Evolutionary conservation across 53 echinoderm and acorn worm genomes (phyloP), one percentile per base, ranked within the genome.

Genomic region (Mesocentrotus franciscanus): DNA sequence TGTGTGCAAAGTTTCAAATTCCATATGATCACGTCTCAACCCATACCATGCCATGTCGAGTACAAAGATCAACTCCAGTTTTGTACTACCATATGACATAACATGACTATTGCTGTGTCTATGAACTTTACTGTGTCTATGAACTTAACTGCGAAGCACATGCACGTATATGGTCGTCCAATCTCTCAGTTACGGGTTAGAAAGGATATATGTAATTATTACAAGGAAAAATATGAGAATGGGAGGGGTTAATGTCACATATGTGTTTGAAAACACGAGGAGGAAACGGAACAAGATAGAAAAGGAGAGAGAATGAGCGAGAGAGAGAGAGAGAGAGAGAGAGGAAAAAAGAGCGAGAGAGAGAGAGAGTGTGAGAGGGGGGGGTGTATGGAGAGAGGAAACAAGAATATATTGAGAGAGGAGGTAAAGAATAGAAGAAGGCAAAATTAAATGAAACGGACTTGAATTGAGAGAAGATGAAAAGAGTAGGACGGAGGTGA

Each of bases 221-320:
- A 36, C 34, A 36, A 34, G 78, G 34, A 14, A 78, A n/a, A 34
- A 42, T 35, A 81, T 42, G 42, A 81, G 16, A 81, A 81, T 75
- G 56, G 55, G 55, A 85, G 20, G 56, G 85, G 24, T 55, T 26
- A 57, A 85, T 90, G 32, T 39, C 81, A 81, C 39, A 11, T 18
- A 49, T 74, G 30, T 74, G 74, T 74, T 74, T 74, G 81, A 39
- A 79, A 81, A 81, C 85, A 85, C 36, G 85, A 85, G 18, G 24
- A 42, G 20, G 18, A 85, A 12, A 55, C 42, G 42, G 49, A 13
- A 14, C 39, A 39, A 39, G 1, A 10, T 1, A 59, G 10, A 89
- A 5, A 90, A 60, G 9, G 30, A 92, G 2, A 36, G 39, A 18
- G 92, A 34, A 18, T 13, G 55, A 55, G 39, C 2, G 39, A 16